Evolutionary conservation across 2,888 invertebrate species (phyloP).

Genomic region (Meiosimyza decipiens): DNA sequence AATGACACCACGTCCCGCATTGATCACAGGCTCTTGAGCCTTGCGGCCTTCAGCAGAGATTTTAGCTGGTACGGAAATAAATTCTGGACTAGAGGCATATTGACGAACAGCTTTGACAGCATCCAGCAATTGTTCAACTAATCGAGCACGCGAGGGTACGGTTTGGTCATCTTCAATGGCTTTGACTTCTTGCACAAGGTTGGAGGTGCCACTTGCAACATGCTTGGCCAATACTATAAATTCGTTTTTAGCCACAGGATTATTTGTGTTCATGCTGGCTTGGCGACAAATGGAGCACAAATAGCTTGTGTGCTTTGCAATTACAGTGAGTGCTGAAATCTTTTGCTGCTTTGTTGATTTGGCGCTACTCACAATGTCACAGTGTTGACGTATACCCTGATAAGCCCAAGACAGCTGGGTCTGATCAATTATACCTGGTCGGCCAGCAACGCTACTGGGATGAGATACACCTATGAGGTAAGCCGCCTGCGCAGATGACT

Average conservation of each 20-base stretch:
- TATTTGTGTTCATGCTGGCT: conserved; percentile 90
- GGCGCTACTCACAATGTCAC: conserved; percentile 79
- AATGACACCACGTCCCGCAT: conserved; percentile 81
- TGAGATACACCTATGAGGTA: conserved; percentile 95
- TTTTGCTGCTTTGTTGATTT: conserved; percentile 84
- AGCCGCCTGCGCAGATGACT: conserved; percentile 94
- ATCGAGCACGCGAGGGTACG: conserved; percentile 78
- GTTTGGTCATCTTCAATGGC: conserved; percentile 86
- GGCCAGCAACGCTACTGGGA: conserved; percentile 87
- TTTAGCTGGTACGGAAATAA: conserved; percentile 90
- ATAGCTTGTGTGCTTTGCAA: conserved; percentile 96
- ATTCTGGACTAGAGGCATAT: conserved; percentile 94
- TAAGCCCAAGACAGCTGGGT: conserved; percentile 88
- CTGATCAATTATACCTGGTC: conserved; percentile 89
- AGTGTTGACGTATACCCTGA: conserved; percentile 90
- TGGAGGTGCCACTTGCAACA: conserved; percentile 95
- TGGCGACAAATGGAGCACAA: conserved; percentile 95
- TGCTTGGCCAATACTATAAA: conserved; percentile 98
- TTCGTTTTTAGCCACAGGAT: conserved; percentile 93
- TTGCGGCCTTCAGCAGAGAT: conserved; percentile 86
- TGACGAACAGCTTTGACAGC: conserved; percentile 92
- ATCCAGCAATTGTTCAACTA: conserved; percentile 86
- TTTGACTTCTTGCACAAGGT: conserved; percentile 95
- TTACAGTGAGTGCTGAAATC: conserved; percentile 89
- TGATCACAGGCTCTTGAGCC: conserved; percentile 88